Evolutionary conservation across 2,797 vertebrate species (phyloP).

Genomic region (Pangasius macronema): DNA sequence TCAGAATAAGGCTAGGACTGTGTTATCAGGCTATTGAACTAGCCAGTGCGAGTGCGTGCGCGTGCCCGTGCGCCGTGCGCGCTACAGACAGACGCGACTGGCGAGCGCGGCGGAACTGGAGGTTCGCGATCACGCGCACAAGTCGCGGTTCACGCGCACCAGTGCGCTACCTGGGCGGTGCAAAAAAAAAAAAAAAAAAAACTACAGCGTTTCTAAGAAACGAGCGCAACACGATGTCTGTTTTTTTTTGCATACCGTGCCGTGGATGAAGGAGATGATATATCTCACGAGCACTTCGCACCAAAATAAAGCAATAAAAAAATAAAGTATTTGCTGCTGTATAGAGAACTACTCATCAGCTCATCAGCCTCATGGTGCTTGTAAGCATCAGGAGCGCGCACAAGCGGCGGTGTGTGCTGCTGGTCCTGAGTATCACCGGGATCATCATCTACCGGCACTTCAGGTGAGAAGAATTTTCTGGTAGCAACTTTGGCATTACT

Average conservation of each 20-base stretch:
- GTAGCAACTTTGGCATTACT: neutral
- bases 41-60: neutral
- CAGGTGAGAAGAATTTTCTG: slow-evolving; percentile 62
- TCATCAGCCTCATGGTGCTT: slow-evolving; percentile 65
- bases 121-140: neutral
- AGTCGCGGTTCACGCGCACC: neutral
- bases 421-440: slow-evolving; percentile 68
- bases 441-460: slow-evolving; percentile 71
- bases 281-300: neutral
- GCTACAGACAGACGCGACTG: neutral
- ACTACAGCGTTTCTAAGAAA: slow-evolving; percentile 27
- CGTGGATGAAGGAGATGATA: neutral
- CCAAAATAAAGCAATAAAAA: neutral
- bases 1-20: neutral
- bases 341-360: neutral
- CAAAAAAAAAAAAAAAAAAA: neutral
- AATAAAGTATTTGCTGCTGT: neutral
- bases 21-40: neutral
- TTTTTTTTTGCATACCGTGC: neutral
- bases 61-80: neutral
- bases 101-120: neutral
- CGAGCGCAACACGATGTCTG: neutral
- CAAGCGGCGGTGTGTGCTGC: slow-evolving; percentile 68
- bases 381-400: slow-evolving; percentile 69
- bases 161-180: slow-evolving; percentile 17